Percentiles rank a stretch among this genome's conserved stretches.
Conservation (phyloP, 1,140 invertebrate species). For the Cydia pomonella region DNA sequence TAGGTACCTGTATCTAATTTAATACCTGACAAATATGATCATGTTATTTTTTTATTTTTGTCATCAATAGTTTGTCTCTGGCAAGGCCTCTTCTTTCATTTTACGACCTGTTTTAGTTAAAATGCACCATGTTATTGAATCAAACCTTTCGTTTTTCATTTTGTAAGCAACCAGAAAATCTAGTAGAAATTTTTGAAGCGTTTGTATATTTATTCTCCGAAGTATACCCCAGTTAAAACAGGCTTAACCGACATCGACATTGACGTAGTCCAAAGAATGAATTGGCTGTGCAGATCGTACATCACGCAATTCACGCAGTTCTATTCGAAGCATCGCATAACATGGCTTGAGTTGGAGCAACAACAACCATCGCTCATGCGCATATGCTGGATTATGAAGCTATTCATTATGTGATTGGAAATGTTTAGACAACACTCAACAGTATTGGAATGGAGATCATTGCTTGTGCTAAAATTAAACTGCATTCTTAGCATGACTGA, state of each 20-base stretch:
- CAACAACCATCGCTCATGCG: constrained; percentile 52
- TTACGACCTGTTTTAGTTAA: too few species aligned
- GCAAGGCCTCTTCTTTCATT: too few species aligned
- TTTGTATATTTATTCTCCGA: neutral
- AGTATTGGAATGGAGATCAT: neutral
- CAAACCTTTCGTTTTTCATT: too few species aligned
- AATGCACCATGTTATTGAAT: too few species aligned
- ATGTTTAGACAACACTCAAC: constrained; percentile 31
- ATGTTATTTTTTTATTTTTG: too few species aligned
- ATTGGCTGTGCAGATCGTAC: constrained; percentile 46
- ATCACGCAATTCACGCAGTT: constrained; percentile 46
- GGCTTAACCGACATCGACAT: constrained; percentile 20
- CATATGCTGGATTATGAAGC: constrained; percentile 25
- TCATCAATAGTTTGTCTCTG: too few species aligned
- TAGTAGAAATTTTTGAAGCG: neutral
- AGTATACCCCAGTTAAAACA: neutral
- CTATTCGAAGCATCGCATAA: constrained; percentile 60
- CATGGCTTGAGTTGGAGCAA: constrained; percentile 55
- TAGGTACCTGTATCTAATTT: too few species aligned
- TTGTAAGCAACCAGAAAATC: too few species aligned
- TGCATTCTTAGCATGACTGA: neutral
- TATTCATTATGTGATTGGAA: constrained; percentile 29
- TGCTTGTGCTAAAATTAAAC: neutral
- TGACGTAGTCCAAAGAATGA: constrained; percentile 42
- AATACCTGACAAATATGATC: too few species aligned